Base-by-base conservation (phyloP, 1,140 invertebrate genomes). In the Calosoma granatense region DNA sequence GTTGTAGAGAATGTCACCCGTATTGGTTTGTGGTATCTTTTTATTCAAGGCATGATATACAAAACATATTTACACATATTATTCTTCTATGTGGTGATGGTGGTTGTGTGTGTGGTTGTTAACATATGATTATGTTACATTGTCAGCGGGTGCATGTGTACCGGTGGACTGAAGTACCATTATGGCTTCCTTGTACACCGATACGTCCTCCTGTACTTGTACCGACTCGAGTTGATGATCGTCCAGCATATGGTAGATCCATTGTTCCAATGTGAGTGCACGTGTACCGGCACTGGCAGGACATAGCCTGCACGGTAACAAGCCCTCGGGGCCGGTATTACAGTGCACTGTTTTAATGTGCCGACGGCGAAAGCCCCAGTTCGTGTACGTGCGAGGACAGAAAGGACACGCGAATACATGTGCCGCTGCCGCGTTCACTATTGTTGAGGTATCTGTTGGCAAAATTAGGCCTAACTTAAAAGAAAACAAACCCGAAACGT, bases 391-490 rank as follows among this genome's bases (percentile, higher is more conserved):
- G 52, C 81, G 74, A 6, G 78, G 77, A 65, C 81, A 83, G 63
- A 83, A 82, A 11, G 81, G 81, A 63, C 81, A 83, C 0, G 81
- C 80, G 62, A 81, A 82, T 9, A 78, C 80, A 1, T 77, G 77
- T 63, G 73, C 78, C 19, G 71, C 67, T 62, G 73, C 74, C 22
- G 17, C 39, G 12, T 36, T 41, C 14, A 14, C 30, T 36, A 36
- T 22, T 41, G 36, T 11, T 17, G 41, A 47, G 15, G 21, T 22
- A n/a, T 56, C 47, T 23, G 36, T 39, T 30, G 58, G 54, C 58
- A 59, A 11, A 60, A 19, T n/a, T 41, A 22, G 51, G n/a, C n/a
- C n/a, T n/a, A n/a, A n/a, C n/a, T n/a, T n/a, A 53, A 26, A 53
- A 30, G 21, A 57, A 53, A 53, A 57, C 43, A 51, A 20, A 55